These are phyloP conservation scores for Neoniphon sammara DNA, from an alignment of 2,797 vertebrate species.

Conservation along the genomic window DNA sequence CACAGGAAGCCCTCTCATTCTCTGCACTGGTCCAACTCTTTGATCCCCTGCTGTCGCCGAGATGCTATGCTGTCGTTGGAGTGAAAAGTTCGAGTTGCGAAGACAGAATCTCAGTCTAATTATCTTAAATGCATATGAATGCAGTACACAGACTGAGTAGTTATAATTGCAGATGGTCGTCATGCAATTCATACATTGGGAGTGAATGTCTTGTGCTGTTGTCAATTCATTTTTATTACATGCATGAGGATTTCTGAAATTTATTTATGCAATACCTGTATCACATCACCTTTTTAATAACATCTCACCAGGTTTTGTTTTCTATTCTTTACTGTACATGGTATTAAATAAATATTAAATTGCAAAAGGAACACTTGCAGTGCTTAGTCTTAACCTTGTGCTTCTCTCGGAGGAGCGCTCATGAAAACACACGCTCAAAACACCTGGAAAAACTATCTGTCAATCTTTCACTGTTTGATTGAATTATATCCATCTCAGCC, in stretches of 20 bases:
- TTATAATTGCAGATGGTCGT: conserved; percentile 14
- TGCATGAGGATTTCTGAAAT: background rate
- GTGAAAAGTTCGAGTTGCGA: conserved; percentile 62
- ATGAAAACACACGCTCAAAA: conserved; percentile 25
- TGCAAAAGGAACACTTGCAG: background rate
- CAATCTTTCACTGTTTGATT: conserved; percentile 24
- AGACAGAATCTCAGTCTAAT: conserved; percentile 23
- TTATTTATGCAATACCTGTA: conserved; percentile 11
- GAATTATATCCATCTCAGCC: conserved; percentile 37
- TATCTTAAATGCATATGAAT: conserved; percentile 2
- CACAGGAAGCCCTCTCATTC: conserved; percentile 73
- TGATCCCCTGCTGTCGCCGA: conserved; percentile 83
- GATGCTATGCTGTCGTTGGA: conserved; percentile 82
- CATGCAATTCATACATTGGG: background rate
- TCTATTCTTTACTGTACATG: conserved; percentile 2
- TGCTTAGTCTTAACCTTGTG: conserved; percentile 12
- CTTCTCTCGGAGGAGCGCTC: conserved; percentile 7
- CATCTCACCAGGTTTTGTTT: conserved; percentile 21
- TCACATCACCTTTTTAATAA: background rate
- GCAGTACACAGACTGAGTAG: background rate
- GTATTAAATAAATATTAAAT: conserved; percentile 31
- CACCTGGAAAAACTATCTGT: conserved; percentile 64
- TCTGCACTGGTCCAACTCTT: conserved; percentile 85
- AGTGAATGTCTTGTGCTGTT: conserved; percentile 21
- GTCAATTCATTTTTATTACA: conserved; percentile 25